A percentile compares a stretch with the other conserved stretches of the same genome.
These are phyloP conservation scores for Tympanoctomys barrerae DNA, from an alignment of 2,797 vertebrate species.

Conservation along the genomic window DNA sequence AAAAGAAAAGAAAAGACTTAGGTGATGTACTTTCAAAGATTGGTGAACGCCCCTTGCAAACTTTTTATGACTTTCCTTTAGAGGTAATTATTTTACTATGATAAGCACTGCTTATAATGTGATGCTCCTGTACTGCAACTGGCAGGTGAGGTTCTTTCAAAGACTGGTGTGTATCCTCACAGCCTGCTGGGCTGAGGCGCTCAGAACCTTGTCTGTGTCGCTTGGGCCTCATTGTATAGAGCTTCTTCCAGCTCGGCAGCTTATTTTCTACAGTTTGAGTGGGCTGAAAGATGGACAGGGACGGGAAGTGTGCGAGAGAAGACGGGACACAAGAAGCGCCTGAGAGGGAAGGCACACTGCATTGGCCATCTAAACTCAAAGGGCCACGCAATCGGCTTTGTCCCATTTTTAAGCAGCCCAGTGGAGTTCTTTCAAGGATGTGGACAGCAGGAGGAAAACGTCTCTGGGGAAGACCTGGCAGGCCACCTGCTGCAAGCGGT, in stretches of 20 bases:
- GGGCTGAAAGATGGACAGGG: background rate
- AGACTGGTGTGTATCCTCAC: background rate
- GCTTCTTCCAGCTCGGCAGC: background rate
- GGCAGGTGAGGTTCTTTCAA: background rate
- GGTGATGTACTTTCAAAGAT: constrained; percentile 2
- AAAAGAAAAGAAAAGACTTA: too few relatives aligned
- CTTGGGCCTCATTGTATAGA: too few relatives aligned
- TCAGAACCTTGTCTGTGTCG: too few relatives aligned
- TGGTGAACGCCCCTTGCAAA: background rate
- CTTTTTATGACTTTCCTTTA: background rate
- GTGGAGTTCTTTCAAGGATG: background rate
- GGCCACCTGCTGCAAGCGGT: background rate
- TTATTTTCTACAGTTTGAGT: background rate
- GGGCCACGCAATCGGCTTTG: background rate
- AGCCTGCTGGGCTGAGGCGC: background rate
- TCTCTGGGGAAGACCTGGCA: background rate
- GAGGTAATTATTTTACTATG: background rate
- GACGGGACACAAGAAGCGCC: background rate
- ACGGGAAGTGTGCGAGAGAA: background rate
- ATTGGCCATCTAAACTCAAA: background rate
- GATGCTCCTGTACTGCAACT: rapidly evolving
- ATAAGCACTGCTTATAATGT: background rate
- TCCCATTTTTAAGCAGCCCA: background rate
- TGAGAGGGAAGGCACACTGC: background rate
- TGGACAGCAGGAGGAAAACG: rapidly evolving